Evolutionary conservation across 2,888 invertebrate genomes (phyloP).

Genomic region (Oscheius myriophilus): DNA sequence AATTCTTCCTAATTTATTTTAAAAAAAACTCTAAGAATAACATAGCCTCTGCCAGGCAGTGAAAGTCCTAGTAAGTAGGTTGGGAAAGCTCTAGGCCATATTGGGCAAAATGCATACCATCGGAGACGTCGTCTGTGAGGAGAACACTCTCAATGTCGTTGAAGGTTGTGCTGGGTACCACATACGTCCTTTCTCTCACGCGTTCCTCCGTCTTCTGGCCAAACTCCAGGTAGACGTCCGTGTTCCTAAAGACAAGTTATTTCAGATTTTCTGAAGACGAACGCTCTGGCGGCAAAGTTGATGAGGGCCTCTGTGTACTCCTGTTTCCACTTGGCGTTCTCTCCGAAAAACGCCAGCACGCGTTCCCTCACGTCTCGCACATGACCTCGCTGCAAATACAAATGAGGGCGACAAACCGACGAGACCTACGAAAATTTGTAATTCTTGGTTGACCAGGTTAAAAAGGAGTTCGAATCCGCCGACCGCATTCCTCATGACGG

Average conservation of each 20-base stretch:
- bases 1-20: no score
- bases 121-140: slow-evolving; percentile 7
- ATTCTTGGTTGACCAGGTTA: slow-evolving; percentile 5
- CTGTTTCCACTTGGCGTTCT: slow-evolving; percentile 1
- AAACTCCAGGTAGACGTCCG: neutral
- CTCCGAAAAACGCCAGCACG: slow-evolving; percentile 4
- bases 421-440: neutral
- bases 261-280: neutral
- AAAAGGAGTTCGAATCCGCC: slow-evolving; percentile 11
- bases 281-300: slow-evolving; percentile 17
- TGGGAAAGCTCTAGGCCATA: no score
- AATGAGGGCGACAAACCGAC: neutral
- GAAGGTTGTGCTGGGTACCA: slow-evolving; percentile 11
- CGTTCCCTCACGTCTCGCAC: neutral
- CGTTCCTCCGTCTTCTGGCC: neutral
- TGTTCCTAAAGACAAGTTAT: neutral
- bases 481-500: slow-evolving; percentile 2
- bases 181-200: neutral
- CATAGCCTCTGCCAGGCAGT: slow-evolving; percentile 11
- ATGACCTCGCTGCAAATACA: slow-evolving; percentile 9
- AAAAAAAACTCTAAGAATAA: neutral
- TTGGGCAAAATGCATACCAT: no score
- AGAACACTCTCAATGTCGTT: slow-evolving; percentile 4
- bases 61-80: no score
- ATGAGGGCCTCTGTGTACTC: slow-evolving; percentile 1